Base-by-base conservation (phyloP, 2,113 vertebrate species). In the Oophaga pumilio region DNA sequence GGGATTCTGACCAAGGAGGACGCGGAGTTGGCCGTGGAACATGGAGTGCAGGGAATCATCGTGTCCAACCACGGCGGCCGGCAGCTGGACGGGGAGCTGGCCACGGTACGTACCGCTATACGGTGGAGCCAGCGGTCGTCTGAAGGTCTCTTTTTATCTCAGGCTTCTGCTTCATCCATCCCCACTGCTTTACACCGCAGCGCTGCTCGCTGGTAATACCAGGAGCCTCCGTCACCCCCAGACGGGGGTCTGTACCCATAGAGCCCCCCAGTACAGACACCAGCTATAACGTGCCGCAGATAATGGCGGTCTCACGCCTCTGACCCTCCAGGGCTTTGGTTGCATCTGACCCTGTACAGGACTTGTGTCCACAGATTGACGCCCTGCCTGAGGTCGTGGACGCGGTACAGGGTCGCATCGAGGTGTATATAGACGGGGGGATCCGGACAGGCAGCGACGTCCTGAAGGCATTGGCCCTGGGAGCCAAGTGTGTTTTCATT, bases 1-100 rank as follows among this genome's bases (percentile, higher is more conserved):
- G 98, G 98, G 52, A 98, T 99, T 92, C 90, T 99, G 91, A 99
- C 98, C 0, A 98, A 95, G 91, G 97, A 99, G 93, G 98, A 99
- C 14, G 97, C 97, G 0, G 97, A 98, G 91, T 91, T 98, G 92
- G 98, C 98, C 0, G 92, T 98, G 91, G 95, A 95, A 76, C 95
- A 99, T 0, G 96, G 96, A 0, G 95, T 97, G 33, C 95, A 96
- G 26, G 98, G 96, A 85, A 96, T 99, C 93, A 95, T 99, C 0
- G 97, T 99, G 87, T 99, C 97, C 86, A 99, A 99, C 89, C 98
- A 99, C 0, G 98, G 98, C 0, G 98, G 97, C 7, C 94, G 98
- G 57, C 98, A 99, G 90, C 93, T 99, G 87, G 98, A 99, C 28
- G 97, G 96, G n/a, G 96, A 92, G 50, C 96, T 94, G 0, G 96